These are phyloP conservation scores for Grammomys dolichurus DNA, from an alignment of 2,113 vertebrate genomes.

Conservation along the genomic window DNA sequence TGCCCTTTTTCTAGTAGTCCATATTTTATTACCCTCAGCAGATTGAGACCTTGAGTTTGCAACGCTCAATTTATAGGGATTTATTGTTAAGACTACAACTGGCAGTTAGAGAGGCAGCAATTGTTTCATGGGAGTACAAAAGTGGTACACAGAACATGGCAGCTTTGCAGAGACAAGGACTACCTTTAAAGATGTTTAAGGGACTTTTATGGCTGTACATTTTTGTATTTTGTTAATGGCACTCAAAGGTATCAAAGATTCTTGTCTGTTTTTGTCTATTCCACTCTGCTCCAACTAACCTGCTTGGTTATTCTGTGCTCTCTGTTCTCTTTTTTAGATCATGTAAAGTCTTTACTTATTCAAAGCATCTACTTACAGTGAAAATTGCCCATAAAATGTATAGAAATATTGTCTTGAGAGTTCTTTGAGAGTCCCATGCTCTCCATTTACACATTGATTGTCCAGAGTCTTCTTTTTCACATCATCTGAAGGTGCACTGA, in stretches of 20 bases:
- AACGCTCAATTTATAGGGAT: slow-evolving; percentile 54
- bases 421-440: neutral
- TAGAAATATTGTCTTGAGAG: neutral
- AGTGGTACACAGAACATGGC: neutral
- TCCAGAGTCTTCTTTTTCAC: neutral
- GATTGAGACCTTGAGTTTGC: slow-evolving; percentile 54
- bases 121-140: slow-evolving; percentile 47
- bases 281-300: neutral
- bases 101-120: slow-evolving; percentile 22
- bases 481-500: neutral
- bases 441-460: neutral
- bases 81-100: slow-evolving; percentile 43
- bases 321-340: neutral
- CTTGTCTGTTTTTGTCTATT: neutral
- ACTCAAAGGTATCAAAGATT: neutral
- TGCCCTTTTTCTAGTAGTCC: neutral
- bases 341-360: slow-evolving; percentile 35
- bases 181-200: slow-evolving; percentile 13
- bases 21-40: slow-evolving; percentile 63
- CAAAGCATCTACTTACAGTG: slow-evolving; percentile 7
- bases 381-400: slow-evolving; percentile 5
- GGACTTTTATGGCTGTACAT: neutral
- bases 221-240: slow-evolving; percentile 34
- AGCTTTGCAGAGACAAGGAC: slow-evolving; percentile 15
- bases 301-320: neutral